Percentiles rank a stretch among this genome's conserved stretches.
phyloP scores from a whole-genome alignment of 2,113 vertebrate genomes.

The Eulemur macaco region DNA sequence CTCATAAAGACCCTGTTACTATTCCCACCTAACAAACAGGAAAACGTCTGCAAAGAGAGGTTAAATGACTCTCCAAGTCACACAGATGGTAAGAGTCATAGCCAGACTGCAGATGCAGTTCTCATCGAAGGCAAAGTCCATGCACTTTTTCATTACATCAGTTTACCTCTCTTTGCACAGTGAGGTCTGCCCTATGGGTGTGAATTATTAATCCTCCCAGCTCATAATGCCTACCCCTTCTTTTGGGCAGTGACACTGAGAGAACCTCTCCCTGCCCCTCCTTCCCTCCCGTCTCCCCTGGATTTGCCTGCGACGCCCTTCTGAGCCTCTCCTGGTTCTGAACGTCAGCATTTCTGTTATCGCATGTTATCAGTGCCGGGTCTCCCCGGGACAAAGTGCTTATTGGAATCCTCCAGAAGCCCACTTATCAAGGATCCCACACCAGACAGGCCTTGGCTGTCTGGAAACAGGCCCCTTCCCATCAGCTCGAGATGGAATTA shows the following conservation, averaged over 20 bases:
- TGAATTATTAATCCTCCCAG: neutral
- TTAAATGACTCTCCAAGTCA: neutral
- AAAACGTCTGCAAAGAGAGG: neutral
- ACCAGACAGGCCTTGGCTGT: neutral
- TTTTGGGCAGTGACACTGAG: neutral
- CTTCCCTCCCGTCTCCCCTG: neutral
- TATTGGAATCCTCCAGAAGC: slow-evolving; percentile 44
- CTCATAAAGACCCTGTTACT: neutral
- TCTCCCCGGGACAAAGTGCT: neutral
- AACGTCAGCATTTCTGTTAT: slow-evolving; percentile 37
- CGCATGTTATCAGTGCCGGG: neutral
- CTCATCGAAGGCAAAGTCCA: neutral
- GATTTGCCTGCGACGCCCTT: neutral
- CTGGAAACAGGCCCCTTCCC: slow-evolving; percentile 14
- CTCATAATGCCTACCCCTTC: too few species aligned
- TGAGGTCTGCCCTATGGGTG: too few species aligned
- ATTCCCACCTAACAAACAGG: neutral
- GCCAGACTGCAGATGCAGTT: too few species aligned
- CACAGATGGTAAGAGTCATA: too few species aligned
- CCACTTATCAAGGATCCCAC: neutral
- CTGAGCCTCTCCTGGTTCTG: neutral
- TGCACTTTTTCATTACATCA: neutral
- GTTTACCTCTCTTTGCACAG: neutral
- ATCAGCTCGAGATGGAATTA: slow-evolving; percentile 57
- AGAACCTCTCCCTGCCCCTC: neutral